Conservation (phyloP, 2,113 vertebrate genomes). For the Argyrosomus japonicus region DNA sequence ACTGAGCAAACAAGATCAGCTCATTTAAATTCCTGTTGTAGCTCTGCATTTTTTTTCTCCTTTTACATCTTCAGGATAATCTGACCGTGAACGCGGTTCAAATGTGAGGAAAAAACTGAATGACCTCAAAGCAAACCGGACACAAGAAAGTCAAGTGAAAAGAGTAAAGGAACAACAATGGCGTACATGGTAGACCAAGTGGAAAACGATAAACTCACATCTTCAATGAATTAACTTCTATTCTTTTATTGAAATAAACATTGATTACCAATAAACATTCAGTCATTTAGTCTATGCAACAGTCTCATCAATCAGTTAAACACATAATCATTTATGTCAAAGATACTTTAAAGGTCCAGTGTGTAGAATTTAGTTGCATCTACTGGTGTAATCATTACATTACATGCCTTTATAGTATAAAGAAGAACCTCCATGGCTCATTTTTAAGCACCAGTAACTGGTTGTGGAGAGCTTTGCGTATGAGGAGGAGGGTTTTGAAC, state of each 20-base stretch:
- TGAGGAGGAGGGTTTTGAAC: too few species aligned
- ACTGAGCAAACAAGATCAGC: slow-evolving; percentile 15
- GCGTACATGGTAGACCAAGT: not conserved
- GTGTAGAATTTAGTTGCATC: too few species aligned
- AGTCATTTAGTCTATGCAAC: too few species aligned
- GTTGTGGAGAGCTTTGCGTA: too few species aligned
- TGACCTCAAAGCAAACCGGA: not conserved
- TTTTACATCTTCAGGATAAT: not conserved
- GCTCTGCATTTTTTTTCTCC: slow-evolving; percentile 3
- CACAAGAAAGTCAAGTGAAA: not conserved
- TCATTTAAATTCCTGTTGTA: slow-evolving; percentile 36
- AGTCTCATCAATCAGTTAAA: too few species aligned
- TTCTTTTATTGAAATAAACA: not conserved
- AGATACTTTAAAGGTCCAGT: too few species aligned
- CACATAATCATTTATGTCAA: too few species aligned
- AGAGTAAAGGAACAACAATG: not conserved
- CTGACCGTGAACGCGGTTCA: not conserved
- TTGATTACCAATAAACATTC: not conserved
- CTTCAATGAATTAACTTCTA: not conserved
- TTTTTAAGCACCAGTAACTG: too few species aligned
- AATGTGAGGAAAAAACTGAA: not conserved
- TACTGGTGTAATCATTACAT: too few species aligned
- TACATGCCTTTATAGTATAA: too few species aligned
- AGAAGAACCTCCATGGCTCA: too few species aligned
- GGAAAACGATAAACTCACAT: not conserved